Base-by-base conservation (phyloP, 1,140 invertebrate genomes). In the Oreohelix idahoensis region DNA sequence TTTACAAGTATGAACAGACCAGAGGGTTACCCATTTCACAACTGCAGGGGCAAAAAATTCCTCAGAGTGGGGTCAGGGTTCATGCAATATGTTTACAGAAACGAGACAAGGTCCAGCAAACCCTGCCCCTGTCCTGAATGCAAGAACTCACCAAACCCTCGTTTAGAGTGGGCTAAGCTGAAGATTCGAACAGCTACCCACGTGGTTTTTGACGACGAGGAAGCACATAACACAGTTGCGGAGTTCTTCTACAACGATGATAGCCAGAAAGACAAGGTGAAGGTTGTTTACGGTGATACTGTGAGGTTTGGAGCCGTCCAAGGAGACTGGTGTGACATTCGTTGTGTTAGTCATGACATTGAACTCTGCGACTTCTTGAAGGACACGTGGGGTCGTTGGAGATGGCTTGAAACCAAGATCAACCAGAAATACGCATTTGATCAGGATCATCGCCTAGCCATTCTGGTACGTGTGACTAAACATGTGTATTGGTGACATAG, bases 251-350 rank as follows among this genome's bases (percentile, higher is more conserved):
- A 66, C 45, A 51, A 80, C 42, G 26, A n/a, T 10, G 29, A 71
- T 23, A 66, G 49, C 2, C 8, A 71, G 38, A 80, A 80, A 36
- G 79, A 51, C n/a, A 71, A 70, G 32, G 66, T 80, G 0, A 45
- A 49, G 20, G 1, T 11, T 26, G 39, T 80, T 35, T 71, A 71
- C 26, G 79, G 79, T 4, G 79, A 80, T 1, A 42, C 15, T 10
- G 38, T 80, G 15, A 17, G 79, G 51, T 80, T 80, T 63, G 79
- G 79, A 20, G 42, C 79, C 26, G 17, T 80, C 36, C 66, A 51
- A 36, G 79, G 79, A 17, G 79, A 80, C 79, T 80, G 79, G 79
- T 80, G 79, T 36, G 79, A 80, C 79, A 80, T 80, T 38, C 63
- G 79, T 23, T 70, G 63, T 29, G 79, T 80, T 53, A 80, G 63